These are phyloP conservation scores for Coleophora flavipennella DNA, from an alignment of 2,888 invertebrate species.

Conservation along the genomic window DNA sequence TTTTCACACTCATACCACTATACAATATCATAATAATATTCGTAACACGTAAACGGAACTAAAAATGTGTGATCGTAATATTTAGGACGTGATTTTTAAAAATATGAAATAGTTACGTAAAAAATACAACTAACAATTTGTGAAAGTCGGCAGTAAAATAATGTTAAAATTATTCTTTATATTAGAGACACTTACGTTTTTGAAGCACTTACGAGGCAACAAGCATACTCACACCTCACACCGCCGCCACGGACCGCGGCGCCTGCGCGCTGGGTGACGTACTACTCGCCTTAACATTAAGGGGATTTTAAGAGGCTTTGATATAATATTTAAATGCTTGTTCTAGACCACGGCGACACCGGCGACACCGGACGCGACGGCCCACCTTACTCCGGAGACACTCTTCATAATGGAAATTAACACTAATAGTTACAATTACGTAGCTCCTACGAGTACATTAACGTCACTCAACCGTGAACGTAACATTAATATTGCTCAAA, in stretches of 20 bases:
- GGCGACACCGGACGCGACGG: too few species aligned
- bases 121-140: slow-evolving; percentile 55
- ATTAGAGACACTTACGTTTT: slow-evolving; percentile 48
- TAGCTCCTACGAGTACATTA: slow-evolving; percentile 37
- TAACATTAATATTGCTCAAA: slow-evolving; percentile 20
- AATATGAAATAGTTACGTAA: slow-evolving; percentile 43
- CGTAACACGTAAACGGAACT: slow-evolving; percentile 49
- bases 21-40: slow-evolving; percentile 34
- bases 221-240: slow-evolving; percentile 66
- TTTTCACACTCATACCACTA: slow-evolving; percentile 31
- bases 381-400: slow-evolving; percentile 41
- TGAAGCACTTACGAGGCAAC: slow-evolving; percentile 65
- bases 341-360: slow-evolving; percentile 34
- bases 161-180: slow-evolving; percentile 40
- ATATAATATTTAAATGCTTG: slow-evolving; percentile 49
- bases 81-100: slow-evolving; percentile 28
- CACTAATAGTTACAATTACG: slow-evolving; percentile 56
- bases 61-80: slow-evolving; percentile 59
- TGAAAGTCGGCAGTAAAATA: slow-evolving; percentile 65
- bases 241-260: slow-evolving; percentile 21
- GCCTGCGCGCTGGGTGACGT: slow-evolving; percentile 25
- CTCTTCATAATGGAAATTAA: slow-evolving; percentile 58
- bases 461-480: slow-evolving; percentile 9
- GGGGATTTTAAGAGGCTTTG: slow-evolving; percentile 40
- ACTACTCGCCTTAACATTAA: slow-evolving; percentile 36